Evolutionary conservation across 2,888 invertebrate species (phyloP), one percentile per base, ranked within the genome.

Genomic region (Drosophila anomelani): DNA sequence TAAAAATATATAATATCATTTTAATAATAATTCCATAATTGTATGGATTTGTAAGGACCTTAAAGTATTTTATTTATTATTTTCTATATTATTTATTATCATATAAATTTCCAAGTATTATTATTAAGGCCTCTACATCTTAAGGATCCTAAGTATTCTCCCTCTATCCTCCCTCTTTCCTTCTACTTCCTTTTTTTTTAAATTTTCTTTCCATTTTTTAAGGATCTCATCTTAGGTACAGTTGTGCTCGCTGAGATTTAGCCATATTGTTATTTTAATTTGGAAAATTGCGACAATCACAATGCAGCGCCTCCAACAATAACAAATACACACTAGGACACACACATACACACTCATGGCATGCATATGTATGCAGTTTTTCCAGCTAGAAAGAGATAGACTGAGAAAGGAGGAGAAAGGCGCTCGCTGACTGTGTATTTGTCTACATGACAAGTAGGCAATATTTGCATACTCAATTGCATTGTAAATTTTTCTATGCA

Each of bases 381-480:
- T 38, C 23, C 9, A 32, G n/a, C 53, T 41, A 36, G 44, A 54
- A 46, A 8, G 66, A 10, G 46, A 12, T 23, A 20, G 60, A 58
- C 38, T 46, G 62, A 34, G 39, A 38, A 41, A 0, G 5, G 49
- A 51, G 13, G 38, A 47, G 44, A 58, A 43, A 44, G 56, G 63
- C 44, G 29, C 7, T 6, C 29, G 46, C 34, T 53, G 66, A 59
- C 66, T 57, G 76, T 77, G 81, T 85, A 85, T 83, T 82, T 85
- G 82, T 85, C 81, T 80, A 83, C 86, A 83, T 83, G 84, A 84
- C 84, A 89, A 89, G 91, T 88, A 89, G 90, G 91, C 91, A 91
- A 91, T 91, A 91, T 91, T 91, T 91, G 91, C 91, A 91, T 91
- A 91, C 90, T 91, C 91, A 91, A 91, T 91, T 91, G 91, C 91